Conservation (phyloP, 2,797 vertebrate species). For the Peromyscus nudipes region DNA sequence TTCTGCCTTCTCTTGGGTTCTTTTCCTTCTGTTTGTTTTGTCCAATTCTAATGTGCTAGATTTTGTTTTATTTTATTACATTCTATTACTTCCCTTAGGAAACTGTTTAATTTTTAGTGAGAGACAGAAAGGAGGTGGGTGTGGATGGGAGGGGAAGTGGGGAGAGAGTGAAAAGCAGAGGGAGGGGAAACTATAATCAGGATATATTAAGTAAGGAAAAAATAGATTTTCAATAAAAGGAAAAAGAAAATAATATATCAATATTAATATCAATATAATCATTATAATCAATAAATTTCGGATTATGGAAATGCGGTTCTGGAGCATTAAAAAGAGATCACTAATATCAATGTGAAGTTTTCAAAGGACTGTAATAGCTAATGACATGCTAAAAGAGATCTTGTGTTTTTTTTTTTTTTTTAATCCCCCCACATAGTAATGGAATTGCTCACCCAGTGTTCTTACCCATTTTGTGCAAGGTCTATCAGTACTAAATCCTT, state of each 20-base stretch:
- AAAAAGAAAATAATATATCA: not conserved
- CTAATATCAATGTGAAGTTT: not conserved
- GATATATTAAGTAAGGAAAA: not conserved
- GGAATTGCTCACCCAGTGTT: constrained; percentile 51
- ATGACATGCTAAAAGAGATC: not conserved
- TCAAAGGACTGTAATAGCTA: constrained; percentile 11
- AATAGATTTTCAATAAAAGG: not conserved
- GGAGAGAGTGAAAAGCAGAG: not conserved
- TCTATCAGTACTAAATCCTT: constrained; percentile 99
- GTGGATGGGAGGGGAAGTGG: not conserved
- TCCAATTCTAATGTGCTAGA: not conserved
- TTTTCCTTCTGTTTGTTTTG: not conserved
- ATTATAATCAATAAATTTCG: not conserved
- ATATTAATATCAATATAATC: too few relatives aligned
- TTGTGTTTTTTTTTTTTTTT: not conserved
- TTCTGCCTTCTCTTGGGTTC: not conserved
- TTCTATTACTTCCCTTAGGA: not conserved
- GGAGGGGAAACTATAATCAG: not conserved
- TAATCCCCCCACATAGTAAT: not conserved
- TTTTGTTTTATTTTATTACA: not conserved
- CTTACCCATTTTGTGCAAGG: constrained; percentile 99
- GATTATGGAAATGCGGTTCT: not conserved
- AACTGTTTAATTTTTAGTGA: not conserved
- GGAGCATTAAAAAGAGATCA: not conserved
- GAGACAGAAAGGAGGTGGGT: not conserved